phyloP scores from a whole-genome alignment of 2,113 vertebrate genomes.

The Phalacrocorax carbo region DNA sequence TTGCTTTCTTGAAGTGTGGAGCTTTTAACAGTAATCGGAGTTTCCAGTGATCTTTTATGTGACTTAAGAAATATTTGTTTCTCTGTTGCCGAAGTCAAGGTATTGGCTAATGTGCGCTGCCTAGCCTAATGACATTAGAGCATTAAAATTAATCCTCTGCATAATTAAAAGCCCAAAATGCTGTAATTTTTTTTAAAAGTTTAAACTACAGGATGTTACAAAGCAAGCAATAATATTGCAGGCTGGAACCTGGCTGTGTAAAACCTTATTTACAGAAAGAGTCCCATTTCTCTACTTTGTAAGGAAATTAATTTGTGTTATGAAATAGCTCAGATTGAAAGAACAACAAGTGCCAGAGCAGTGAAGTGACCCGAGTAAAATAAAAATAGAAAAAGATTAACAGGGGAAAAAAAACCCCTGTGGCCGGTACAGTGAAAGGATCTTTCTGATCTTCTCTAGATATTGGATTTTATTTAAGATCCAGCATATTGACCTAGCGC shows the following conservation, averaged over 20 bases:
- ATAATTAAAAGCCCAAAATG: constrained; percentile 22
- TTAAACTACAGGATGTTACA: neutral
- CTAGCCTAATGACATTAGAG: neutral
- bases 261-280: neutral
- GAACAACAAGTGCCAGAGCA: neutral
- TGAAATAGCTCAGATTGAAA: neutral
- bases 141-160: constrained; percentile 10
- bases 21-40: neutral
- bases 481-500: neutral
- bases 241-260: neutral
- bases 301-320: constrained; percentile 34
- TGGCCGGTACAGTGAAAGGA: neutral
- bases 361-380: neutral
- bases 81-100: neutral
- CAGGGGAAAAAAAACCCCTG: neutral
- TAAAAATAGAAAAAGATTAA: constrained; percentile 19
- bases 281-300: neutral
- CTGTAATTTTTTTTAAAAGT: neutral
- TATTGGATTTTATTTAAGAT: neutral
- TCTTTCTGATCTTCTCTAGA: neutral
- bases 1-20: neutral
- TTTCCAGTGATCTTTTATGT: neutral
- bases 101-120: neutral
- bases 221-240: neutral
- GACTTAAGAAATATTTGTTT: neutral